Evolutionary conservation across 2,797 vertebrate species (phyloP), one percentile per base, ranked within the genome.

Genomic region (Oceanodroma leucorhoa): DNA sequence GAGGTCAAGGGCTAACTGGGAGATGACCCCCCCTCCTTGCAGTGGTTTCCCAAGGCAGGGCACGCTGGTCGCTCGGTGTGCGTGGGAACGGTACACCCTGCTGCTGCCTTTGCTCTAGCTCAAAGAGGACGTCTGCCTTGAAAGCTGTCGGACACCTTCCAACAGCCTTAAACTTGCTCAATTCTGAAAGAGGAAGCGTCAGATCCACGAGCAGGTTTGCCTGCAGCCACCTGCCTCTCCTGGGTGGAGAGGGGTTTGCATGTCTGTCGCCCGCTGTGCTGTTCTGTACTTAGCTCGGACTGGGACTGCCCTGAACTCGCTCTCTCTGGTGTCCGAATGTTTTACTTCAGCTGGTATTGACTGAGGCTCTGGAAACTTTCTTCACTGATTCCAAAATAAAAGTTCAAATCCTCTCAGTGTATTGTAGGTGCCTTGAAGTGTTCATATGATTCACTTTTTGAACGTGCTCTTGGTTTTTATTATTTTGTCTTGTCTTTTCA

Each of bases 301-400:
- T 57, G 83, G 54, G 41, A 27, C 87, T 85, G 43, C 48, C 76
- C 69, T 36, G 30, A 73, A 2, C 65, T 71, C 81, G 4, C 64
- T 12, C 51, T 75, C 45, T 82, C 64, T 76, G 79, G 26, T 61
- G 58, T 61, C 54, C 20, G 1, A 48, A 30, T 13, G 5, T 75
- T 83, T 87, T 64, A 19, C 41, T 82, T 80, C 83, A 70, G 69
- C 72, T 57, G 80, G 18, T 83, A 14, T 46, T 58, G 75, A 38
- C 53, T 40, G 60, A 77, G 61, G 67, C 51, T 90, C 75, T 93
- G 88, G 83, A 91, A 95, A 64, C 40, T 55, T 79, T 41, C 62
- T 45, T 70, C 21, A 5, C 3, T 20, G 53, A 23, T 55, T 72
- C 61, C 65, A 41, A 70, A 95, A 90, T 81, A 87, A 75, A 94